phyloP scores from a whole-genome alignment of 2,113 vertebrate genomes.

The Dasyornis broadbenti region DNA sequence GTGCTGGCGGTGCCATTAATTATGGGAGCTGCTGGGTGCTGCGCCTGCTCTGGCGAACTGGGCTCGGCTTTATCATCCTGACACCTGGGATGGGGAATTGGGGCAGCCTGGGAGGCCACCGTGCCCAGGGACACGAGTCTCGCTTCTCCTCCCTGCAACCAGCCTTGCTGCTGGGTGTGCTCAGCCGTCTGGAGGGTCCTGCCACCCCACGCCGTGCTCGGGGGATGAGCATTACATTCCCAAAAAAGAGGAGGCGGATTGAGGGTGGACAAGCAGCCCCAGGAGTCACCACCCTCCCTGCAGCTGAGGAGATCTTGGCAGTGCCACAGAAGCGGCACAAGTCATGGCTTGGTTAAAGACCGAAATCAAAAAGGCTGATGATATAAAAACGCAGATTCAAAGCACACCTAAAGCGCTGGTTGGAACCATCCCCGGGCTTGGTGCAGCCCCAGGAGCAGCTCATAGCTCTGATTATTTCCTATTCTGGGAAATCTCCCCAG shows the following conservation, averaged over 20 bases:
- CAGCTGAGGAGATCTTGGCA: neutral
- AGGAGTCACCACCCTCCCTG: neutral
- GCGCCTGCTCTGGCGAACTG: neutral
- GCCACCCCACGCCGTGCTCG: fast-evolving
- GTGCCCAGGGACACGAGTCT: neutral
- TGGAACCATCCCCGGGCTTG: neutral
- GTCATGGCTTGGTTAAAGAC: neutral
- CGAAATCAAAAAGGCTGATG: neutral
- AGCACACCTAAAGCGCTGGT: neutral
- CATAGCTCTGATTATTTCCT: neutral
- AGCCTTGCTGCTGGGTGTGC: neutral
- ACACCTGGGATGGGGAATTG: neutral
- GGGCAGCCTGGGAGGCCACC: neutral
- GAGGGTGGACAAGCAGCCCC: neutral
- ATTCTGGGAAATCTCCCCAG: neutral
- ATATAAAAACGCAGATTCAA: neutral
- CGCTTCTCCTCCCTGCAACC: neutral
- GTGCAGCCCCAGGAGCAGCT: neutral
- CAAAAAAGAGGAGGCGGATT: fast-evolving
- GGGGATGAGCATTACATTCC: neutral
- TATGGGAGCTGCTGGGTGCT: neutral
- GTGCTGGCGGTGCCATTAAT: slow-evolving; percentile 47
- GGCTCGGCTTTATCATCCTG: slow-evolving; percentile 34
- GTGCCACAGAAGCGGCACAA: neutral
- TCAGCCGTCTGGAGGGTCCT: fast-evolving